Base-by-base conservation (phyloP, 2,113 vertebrate species). In the Apaloderma vittatum region DNA sequence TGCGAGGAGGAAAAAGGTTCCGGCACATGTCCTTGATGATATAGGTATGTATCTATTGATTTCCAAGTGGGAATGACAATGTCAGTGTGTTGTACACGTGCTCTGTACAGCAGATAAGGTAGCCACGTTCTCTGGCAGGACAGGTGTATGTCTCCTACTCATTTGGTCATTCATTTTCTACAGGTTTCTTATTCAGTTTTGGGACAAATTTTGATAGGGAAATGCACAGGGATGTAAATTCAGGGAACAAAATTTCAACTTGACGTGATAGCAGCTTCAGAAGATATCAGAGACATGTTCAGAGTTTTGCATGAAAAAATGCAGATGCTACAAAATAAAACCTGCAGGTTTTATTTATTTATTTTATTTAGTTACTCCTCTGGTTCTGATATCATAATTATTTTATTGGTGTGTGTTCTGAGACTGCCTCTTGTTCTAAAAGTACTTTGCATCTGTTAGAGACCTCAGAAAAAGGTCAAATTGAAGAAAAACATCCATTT, bases 1-100 rank as follows among this genome's bases (percentile, higher is more conserved):
- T 95, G 96, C 72, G 74, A 74, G 93, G 55, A 90, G 79, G 24
- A 43, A 80, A 90, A 95, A 96, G 89, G 71, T 84, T 95, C 91
- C 91, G 94, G 83, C 66, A 11, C 62, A 59, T 89, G 91, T 90
- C 90, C 93, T 97, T 96, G 93, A 67, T 88, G 61, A 8, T 88
- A n/a, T 6, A 91, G 88, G 85, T 61, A 14, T 72, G 19, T 75
- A 43, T 74, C 79, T 87, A 94, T 93, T 90, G 90, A 98, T 97
- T 90, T 86, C 3, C 30, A 89, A 91, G 71, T 26, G 84, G 91
- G 77, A 81, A 51, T 85, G 40, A 14, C 63, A 96, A 29, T 89
- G 81, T 67, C 86, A 67, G 37, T 0, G 29, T 80, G 95, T 16
- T 68, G 48, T 72, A 59, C 0, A 0, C 52, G 65, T 59, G 57